Evolutionary conservation across 1,140 invertebrate genomes (phyloP).

Genomic region (Parapsyche elsis): DNA sequence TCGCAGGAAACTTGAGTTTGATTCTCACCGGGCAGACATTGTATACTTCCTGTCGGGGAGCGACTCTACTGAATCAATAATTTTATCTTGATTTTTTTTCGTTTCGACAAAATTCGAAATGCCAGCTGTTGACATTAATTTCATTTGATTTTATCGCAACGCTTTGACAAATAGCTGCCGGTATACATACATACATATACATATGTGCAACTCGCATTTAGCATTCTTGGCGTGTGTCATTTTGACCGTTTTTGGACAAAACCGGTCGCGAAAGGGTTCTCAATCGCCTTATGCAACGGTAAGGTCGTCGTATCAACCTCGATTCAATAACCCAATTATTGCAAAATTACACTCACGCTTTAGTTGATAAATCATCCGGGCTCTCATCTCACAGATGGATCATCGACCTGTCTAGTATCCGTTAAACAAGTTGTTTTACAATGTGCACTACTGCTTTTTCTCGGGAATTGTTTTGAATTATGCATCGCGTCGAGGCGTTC

Average conservation of each 20-base stretch:
- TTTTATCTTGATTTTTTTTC: not conserved
- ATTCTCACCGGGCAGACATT: conserved; percentile 23
- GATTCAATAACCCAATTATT: conserved; percentile 21
- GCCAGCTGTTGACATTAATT: too few relatives aligned
- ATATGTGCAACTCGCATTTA: not conserved
- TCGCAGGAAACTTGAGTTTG: conserved; percentile 3
- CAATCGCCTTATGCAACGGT: conserved; percentile 21
- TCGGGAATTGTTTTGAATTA: not conserved
- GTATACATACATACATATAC: not conserved
- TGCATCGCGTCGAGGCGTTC: not conserved
- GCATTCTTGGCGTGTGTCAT: not conserved
- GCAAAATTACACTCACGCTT: not conserved
- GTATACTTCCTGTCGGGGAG: conserved; percentile 14
- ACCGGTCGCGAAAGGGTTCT: not conserved
- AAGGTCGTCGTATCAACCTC: conserved; percentile 20
- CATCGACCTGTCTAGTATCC: too few relatives aligned
- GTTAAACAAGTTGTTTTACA: not conserved
- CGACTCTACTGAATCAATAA: not conserved
- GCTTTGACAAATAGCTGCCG: too few relatives aligned
- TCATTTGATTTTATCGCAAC: too few relatives aligned
- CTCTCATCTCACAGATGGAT: too few relatives aligned
- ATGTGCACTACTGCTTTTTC: not conserved
- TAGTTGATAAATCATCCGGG: too few relatives aligned
- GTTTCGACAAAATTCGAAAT: too few relatives aligned
- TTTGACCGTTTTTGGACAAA: conserved; percentile 3